Conservation (phyloP, 2,888 invertebrate species). For the Apamea sordens region DNA sequence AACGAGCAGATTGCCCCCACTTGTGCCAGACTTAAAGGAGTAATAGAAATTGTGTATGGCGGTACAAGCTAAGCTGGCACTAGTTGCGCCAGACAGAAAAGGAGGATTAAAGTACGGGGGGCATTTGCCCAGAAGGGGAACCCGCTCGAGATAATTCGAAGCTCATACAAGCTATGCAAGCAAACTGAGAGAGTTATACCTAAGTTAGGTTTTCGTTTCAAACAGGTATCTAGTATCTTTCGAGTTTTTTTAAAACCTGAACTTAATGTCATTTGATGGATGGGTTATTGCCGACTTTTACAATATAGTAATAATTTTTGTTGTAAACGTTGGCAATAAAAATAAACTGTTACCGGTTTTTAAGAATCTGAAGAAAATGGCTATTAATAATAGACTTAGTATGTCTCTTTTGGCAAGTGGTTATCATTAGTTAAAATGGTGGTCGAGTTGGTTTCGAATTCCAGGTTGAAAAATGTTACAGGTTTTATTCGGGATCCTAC, state of each 20-base stretch:
- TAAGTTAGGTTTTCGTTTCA: constrained; percentile 9
- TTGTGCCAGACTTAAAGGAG: constrained; percentile 34
- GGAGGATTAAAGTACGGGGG: background rate
- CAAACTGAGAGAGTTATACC: background rate
- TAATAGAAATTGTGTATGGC: constrained; percentile 15
- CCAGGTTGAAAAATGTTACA: background rate
- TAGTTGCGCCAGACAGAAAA: constrained; percentile 38
- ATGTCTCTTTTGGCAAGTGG: background rate
- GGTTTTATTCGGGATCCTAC: background rate
- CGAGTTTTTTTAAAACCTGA: background rate
- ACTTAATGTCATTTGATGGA: background rate
- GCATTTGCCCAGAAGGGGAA: background rate
- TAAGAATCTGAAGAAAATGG: constrained; percentile 19
- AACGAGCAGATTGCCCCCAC: constrained; percentile 9
- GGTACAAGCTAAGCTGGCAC: background rate
- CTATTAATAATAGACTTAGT: constrained; percentile 16
- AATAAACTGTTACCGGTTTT: constrained; percentile 9
- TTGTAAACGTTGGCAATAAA: constrained; percentile 29
- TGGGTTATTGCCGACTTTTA: background rate
- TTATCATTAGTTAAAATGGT: background rate
- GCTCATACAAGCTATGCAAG: constrained; percentile 1
- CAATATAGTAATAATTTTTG: background rate
- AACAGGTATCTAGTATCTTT: background rate
- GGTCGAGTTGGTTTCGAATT: background rate
- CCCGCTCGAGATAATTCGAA: constrained; percentile 24